phyloP scores from a whole-genome alignment of 1,140 invertebrate genomes.

The Apis mellifera region DNA sequence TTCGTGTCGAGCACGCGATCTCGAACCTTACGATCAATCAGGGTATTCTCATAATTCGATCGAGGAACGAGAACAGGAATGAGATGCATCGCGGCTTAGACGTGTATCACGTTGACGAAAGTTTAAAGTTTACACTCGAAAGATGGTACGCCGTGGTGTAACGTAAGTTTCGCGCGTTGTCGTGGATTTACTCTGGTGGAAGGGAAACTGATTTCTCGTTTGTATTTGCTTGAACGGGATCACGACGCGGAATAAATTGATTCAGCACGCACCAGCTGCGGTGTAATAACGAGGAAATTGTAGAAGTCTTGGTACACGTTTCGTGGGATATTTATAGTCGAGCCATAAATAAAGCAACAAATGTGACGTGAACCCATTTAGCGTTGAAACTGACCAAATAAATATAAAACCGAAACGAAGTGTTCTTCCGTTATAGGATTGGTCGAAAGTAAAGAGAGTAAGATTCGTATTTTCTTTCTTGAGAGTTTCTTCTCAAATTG shows the following conservation, averaged over 20 bases:
- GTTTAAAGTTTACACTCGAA: constrained; percentile 38
- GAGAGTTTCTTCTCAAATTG: too few species aligned
- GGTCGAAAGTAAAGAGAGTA: too few species aligned
- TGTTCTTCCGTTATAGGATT: neutral
- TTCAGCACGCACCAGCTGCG: constrained; percentile 39
- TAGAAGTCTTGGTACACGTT: constrained; percentile 21
- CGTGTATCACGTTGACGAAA: constrained; percentile 22
- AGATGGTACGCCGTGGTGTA: neutral
- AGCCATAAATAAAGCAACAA: constrained; percentile 26
- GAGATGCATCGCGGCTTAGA: neutral
- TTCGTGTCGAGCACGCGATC: neutral
- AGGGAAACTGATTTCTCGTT: constrained; percentile 33
- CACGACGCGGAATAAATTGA: constrained; percentile 47
- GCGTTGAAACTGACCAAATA: constrained; percentile 26
- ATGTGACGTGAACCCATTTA: constrained; percentile 25
- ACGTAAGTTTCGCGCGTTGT: constrained; percentile 4
- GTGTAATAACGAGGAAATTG: constrained; percentile 51
- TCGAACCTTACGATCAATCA: too few species aligned
- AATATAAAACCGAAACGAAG: constrained; percentile 5
- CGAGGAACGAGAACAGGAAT: neutral
- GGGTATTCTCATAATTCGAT: too few species aligned
- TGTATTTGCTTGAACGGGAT: constrained; percentile 14
- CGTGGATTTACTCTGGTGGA: neutral
- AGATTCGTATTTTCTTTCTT: too few species aligned
- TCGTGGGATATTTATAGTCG: constrained; percentile 18